Percentiles rank a stretch among this genome's conserved stretches.
phyloP scores from a whole-genome alignment of 2,797 vertebrate species.

The Ceryle rudis region DNA sequence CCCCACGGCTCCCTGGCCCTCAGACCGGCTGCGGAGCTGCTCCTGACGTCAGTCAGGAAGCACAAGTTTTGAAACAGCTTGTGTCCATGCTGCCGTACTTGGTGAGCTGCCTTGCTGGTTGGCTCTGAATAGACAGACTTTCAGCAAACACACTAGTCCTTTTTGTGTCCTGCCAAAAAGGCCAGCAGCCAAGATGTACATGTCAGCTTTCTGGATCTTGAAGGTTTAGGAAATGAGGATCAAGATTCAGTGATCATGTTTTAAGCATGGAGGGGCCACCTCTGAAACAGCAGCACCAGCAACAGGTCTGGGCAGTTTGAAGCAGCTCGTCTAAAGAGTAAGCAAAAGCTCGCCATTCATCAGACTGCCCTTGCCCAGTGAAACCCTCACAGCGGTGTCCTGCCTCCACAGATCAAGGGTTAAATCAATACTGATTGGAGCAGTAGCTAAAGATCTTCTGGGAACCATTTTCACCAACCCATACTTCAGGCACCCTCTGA shows the following conservation, averaged over 20 bases:
- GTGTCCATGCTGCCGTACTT: not conserved
- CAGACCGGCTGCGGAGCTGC: rapidly evolving
- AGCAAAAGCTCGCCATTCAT: rapidly evolving
- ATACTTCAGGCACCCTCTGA: not conserved
- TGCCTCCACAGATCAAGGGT: not conserved
- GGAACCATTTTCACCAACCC: not conserved
- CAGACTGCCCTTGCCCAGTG: not conserved
- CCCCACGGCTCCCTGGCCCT: rapidly evolving
- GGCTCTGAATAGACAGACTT: conserved; percentile 14
- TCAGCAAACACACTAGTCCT: not conserved
- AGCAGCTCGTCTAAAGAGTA: not conserved
- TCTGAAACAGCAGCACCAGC: not conserved
- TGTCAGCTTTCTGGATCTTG: not conserved
- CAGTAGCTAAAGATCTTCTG: not conserved
- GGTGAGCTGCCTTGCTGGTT: not conserved
- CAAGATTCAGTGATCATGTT: not conserved
- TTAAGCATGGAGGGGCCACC: not conserved
- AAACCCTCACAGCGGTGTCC: not conserved
- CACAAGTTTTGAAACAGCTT: conserved; percentile 47
- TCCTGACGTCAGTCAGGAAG: conserved; percentile 42
- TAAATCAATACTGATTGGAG: not conserved
- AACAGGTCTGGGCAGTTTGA: not conserved
- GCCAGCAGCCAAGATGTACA: not conserved
- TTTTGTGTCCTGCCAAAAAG: not conserved
- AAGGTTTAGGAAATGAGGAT: not conserved